Evolutionary conservation across 2,797 vertebrate species (phyloP).

Genomic region (Botia almorhae): DNA sequence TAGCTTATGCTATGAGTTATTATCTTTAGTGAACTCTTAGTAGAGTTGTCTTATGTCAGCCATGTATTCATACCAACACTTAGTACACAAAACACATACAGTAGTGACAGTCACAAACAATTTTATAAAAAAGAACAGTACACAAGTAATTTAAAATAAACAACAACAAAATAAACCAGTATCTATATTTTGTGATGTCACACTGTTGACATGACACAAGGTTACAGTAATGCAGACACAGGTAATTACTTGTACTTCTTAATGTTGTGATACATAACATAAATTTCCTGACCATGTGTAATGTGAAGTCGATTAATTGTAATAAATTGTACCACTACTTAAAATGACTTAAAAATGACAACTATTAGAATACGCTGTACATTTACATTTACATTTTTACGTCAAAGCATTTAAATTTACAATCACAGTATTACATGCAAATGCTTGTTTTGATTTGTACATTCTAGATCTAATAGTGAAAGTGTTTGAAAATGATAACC

Average conservation of each 20-base stretch:
- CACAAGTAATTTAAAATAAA: neutral
- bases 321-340: neutral
- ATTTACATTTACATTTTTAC: neutral
- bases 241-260: neutral
- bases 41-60: neutral
- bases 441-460: neutral
- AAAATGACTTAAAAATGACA: neutral
- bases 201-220: neutral
- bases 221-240: neutral
- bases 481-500: too few relatives aligned
- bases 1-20: too few relatives aligned
- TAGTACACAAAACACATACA: neutral
- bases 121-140: neutral
- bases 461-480: neutral
- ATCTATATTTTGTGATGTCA: neutral
- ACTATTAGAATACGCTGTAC: neutral
- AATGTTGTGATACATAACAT: too few relatives aligned
- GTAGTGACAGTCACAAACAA: neutral
- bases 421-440: conserved; percentile 7
- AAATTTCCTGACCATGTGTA: too few relatives aligned
- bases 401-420: conserved; percentile 5
- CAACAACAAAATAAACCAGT: neutral
- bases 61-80: neutral
- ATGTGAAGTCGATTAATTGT: neutral
- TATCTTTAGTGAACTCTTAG: too few relatives aligned